Evolutionary conservation across 2,888 invertebrate genomes (phyloP).

Genomic region (Maniola hyperantus): DNA sequence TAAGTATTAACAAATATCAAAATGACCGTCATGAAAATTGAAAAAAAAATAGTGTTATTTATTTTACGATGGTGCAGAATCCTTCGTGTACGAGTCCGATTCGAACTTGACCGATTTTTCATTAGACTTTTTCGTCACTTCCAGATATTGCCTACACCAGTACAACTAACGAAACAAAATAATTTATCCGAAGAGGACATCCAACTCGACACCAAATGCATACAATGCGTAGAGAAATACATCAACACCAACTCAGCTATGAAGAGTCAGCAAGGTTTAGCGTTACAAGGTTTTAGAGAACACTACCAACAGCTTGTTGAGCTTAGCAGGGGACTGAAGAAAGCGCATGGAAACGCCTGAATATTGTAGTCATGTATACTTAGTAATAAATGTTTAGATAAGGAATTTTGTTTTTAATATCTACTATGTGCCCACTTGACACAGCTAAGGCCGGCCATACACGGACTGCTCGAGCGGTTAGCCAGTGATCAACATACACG

Average conservation of each 20-base stretch:
- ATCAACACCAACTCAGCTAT: slow-evolving; percentile 84
- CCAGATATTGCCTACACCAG: slow-evolving; percentile 69
- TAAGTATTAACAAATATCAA: too few species aligned
- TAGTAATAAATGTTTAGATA: slow-evolving; percentile 57
- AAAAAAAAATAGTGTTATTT: too few species aligned
- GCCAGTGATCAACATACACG: too few species aligned
- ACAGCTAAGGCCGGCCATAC: too few species aligned
- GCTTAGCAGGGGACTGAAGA: slow-evolving; percentile 84
- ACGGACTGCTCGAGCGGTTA: too few species aligned
- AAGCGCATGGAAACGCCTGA: slow-evolving; percentile 84
- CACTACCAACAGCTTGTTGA: slow-evolving; percentile 83
- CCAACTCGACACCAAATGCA: slow-evolving; percentile 79
- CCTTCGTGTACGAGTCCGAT: too few species aligned
- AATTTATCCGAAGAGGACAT: slow-evolving; percentile 79
- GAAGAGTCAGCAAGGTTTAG: slow-evolving; percentile 86
- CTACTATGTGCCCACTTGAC: too few species aligned
- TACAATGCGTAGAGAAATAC: slow-evolving; percentile 84
- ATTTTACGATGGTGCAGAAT: too few species aligned
- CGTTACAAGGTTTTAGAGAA: slow-evolving; percentile 88
- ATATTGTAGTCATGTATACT: slow-evolving; percentile 38
- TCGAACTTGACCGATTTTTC: not conserved
- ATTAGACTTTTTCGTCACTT: slow-evolving; percentile 34
- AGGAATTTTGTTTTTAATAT: slow-evolving; percentile 35
- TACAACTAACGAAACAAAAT: slow-evolving; percentile 69
- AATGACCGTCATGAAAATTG: too few species aligned